These are phyloP conservation scores for Chelonia mydas DNA, from an alignment of 2,797 vertebrate genomes.

Conservation along the genomic window DNA sequence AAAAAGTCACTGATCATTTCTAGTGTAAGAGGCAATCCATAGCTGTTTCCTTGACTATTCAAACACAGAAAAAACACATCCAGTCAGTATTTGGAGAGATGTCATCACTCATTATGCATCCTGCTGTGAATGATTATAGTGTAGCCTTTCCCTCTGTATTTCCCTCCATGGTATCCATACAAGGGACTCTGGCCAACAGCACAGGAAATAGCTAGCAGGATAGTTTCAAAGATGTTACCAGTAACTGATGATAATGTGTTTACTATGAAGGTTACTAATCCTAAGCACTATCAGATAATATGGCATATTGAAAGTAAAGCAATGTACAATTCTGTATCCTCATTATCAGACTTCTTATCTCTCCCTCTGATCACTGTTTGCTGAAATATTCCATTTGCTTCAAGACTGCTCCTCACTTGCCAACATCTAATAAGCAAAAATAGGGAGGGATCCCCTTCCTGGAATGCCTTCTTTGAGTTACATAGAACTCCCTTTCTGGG, in stretches of 20 bases:
- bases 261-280: slow-evolving; percentile 1
- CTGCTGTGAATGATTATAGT: background rate
- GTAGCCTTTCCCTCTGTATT: background rate
- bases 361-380: background rate
- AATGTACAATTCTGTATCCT: background rate
- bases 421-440: background rate
- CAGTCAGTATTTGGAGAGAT: background rate
- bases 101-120: background rate
- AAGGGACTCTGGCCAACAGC: background rate
- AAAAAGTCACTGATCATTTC: slow-evolving; percentile 1
- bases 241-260: slow-evolving; percentile 25
- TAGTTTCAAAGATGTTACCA: slow-evolving; percentile 17
- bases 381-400: slow-evolving; percentile 10
- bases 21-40: background rate
- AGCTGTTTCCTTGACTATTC: slow-evolving; percentile 36
- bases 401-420: background rate
- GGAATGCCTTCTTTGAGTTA: background rate
- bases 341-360: background rate
- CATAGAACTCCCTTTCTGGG: background rate
- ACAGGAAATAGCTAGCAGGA: background rate
- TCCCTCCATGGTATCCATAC: background rate
- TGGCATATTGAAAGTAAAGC: background rate
- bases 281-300: background rate
- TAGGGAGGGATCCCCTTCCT: background rate
- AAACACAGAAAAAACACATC: background rate